Percentiles rank a stretch among this genome's conserved stretches.
Evolutionary conservation across 2,113 vertebrate species (phyloP).

Genomic region (Andinoacara biseriatus): DNA sequence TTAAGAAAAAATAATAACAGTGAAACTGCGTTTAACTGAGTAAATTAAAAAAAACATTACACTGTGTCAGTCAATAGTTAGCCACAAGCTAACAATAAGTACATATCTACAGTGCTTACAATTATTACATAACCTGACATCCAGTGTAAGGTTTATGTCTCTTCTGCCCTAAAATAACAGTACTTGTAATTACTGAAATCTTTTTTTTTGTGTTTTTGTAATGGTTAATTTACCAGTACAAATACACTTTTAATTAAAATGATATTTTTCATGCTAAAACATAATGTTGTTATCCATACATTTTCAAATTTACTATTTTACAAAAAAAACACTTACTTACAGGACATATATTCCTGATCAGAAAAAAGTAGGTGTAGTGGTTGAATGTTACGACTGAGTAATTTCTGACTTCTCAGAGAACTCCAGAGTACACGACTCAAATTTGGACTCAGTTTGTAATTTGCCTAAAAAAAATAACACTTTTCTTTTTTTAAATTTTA

Average conservation of each 20-base stretch:
- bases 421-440: background rate
- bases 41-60: background rate
- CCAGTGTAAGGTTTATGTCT: background rate
- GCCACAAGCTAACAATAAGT: background rate
- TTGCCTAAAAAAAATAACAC: background rate
- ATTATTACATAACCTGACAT: background rate
- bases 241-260: background rate
- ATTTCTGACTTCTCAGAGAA: rapidly evolving
- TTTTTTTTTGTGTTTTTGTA: background rate
- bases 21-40: background rate
- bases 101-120: background rate
- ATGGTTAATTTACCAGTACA: background rate
- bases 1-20: background rate
- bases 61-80: background rate
- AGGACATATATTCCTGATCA: background rate
- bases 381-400: background rate
- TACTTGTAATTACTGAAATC: background rate
- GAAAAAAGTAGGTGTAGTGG: background rate
- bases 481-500: background rate
- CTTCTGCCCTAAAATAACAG: background rate
- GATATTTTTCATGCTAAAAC: background rate
- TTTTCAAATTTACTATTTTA: background rate
- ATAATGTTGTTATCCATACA: background rate
- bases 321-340: background rate
- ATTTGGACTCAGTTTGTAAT: background rate